phyloP scores from a whole-genome alignment of 2,797 vertebrate species.

The Cirrhinus molitorella region DNA sequence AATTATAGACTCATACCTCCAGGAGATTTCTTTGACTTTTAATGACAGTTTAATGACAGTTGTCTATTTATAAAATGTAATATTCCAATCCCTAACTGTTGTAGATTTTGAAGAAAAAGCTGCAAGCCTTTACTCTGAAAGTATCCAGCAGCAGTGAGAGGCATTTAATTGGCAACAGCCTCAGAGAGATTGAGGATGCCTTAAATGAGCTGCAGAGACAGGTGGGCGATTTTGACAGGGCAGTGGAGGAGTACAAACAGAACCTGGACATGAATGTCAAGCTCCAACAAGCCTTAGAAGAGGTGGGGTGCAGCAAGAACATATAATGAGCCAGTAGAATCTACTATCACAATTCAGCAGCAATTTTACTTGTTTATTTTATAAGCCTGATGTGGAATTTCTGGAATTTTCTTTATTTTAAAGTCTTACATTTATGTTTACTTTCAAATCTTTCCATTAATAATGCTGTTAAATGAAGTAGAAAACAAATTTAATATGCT shows the following conservation, averaged over 20 bases:
- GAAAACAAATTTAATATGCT: neutral
- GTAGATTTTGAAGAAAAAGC: slow-evolving; percentile 84
- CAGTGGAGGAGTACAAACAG: slow-evolving; percentile 84
- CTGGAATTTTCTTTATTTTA: neutral
- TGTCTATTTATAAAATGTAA: neutral
- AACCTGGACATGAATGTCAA: slow-evolving; percentile 84
- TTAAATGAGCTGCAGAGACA: slow-evolving; percentile 85
- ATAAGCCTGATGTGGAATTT: neutral
- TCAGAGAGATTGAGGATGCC: slow-evolving; percentile 73
- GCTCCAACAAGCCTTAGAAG: slow-evolving; percentile 88
- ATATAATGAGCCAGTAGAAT: slow-evolving; percentile 1
- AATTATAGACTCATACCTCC: neutral
- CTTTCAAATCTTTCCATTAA: neutral
- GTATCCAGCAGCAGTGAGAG: slow-evolving; percentile 69
- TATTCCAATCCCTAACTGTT: neutral
- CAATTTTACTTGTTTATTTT: neutral
- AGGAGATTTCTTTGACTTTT: neutral
- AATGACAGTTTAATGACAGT: neutral
- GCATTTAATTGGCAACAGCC: slow-evolving; percentile 70
- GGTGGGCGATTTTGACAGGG: slow-evolving; percentile 82
- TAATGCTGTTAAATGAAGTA: neutral
- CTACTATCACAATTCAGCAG: no score
- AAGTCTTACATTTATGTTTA: neutral
- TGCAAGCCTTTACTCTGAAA: slow-evolving; percentile 77
- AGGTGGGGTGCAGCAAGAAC: slow-evolving; percentile 76